Conservation (phyloP, 2,113 vertebrate genomes). For the Bagarius yarrelli region DNA sequence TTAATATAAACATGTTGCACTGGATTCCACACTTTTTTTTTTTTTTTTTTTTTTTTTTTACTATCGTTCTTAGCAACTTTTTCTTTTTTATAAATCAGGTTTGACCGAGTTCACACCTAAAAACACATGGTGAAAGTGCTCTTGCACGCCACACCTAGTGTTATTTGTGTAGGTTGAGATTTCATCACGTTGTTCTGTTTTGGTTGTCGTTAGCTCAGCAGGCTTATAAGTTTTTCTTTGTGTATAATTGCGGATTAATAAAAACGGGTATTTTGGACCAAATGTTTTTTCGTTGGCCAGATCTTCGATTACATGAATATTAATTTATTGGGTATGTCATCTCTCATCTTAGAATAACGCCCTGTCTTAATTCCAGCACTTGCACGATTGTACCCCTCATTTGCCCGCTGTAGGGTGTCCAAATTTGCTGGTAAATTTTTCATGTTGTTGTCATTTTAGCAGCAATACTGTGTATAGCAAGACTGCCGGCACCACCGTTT, state of each 20-base stretch:
- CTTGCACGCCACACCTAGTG: neutral
- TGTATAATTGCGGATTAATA: neutral
- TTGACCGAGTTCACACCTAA: constrained; percentile 21
- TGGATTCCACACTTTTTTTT: constrained; percentile 31
- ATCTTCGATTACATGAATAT: no score
- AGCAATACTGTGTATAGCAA: no score
- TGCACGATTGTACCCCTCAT: no score
- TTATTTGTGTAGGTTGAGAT: neutral
- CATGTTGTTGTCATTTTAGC: no score
- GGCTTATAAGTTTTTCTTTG: no score
- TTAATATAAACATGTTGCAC: constrained; percentile 23
- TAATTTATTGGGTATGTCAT: neutral
- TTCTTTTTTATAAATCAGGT: constrained; percentile 3
- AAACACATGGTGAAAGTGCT: neutral
- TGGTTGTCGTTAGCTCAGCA: neutral
- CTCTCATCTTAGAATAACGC: neutral
- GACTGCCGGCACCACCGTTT: no score
- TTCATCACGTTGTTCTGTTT: neutral
- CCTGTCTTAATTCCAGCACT: no score
- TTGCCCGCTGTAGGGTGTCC: no score
- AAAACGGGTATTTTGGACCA: neutral
- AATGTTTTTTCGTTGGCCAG: neutral
- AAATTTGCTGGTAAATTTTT: no score
- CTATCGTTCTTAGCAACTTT: neutral
- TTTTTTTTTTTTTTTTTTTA: neutral